These are phyloP conservation scores for Cephus runcator DNA, from an alignment of 2,888 invertebrate species.

Conservation along the genomic window DNA sequence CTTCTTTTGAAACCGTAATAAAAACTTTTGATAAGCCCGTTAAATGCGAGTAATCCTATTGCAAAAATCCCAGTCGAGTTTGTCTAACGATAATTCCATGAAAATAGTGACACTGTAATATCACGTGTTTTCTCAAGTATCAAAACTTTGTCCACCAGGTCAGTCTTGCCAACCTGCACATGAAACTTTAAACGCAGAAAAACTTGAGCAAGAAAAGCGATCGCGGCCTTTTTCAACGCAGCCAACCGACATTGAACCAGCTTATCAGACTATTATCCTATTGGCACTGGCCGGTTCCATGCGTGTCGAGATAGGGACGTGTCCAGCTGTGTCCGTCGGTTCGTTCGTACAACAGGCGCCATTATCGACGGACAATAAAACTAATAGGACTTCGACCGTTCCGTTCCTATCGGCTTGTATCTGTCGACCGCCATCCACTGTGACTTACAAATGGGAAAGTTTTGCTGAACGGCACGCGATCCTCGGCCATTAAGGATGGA, in stretches of 20 bases:
- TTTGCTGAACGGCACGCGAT: slow-evolving; percentile 53
- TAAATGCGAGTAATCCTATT: neutral
- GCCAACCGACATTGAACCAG: slow-evolving; percentile 25
- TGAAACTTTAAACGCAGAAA: neutral
- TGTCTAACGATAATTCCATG: neutral
- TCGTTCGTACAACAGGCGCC: slow-evolving; percentile 11
- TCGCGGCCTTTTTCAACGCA: neutral
- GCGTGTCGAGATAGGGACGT: slow-evolving; percentile 43
- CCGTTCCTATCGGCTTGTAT: slow-evolving; percentile 50
- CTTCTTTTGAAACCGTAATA: neutral
- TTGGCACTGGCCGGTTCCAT: slow-evolving; percentile 32
- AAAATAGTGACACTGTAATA: neutral
- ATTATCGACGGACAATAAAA: slow-evolving; percentile 46
- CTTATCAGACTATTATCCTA: slow-evolving; percentile 47
- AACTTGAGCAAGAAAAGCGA: neutral
- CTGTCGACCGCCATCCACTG: slow-evolving; percentile 40
- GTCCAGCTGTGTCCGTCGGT: slow-evolving; percentile 22
- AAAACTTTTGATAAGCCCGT: neutral
- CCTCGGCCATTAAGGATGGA: slow-evolving; percentile 5
- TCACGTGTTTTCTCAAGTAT: neutral
- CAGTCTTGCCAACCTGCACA: neutral
- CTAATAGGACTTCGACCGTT: slow-evolving; percentile 43
- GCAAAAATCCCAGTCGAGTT: neutral
- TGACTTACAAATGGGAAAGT: slow-evolving; percentile 52
- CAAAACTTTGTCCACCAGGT: neutral